Percentiles rank a stretch among this genome's conserved stretches.
phyloP scores from a whole-genome alignment of 92 coral and sea anemone species.

The Muricea muricata region DNA sequence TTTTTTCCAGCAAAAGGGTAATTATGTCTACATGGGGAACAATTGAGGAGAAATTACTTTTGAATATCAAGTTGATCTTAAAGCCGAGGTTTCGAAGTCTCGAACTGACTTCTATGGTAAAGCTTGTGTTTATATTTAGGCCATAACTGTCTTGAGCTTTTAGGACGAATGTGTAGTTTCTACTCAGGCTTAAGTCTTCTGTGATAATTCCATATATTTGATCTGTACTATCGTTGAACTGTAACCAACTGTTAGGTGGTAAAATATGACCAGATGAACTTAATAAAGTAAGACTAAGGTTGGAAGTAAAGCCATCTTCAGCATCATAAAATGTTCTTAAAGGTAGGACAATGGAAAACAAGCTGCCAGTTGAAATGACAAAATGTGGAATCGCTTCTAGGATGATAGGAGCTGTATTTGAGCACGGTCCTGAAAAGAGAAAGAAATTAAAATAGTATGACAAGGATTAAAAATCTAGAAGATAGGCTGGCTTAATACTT shows the following conservation, averaged over 20 bases:
- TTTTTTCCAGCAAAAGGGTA: slow-evolving; percentile 23
- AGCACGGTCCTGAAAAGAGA: slow-evolving; percentile 45
- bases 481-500: too few relatives aligned
- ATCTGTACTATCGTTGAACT: slow-evolving; percentile 37
- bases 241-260: slow-evolving; percentile 50
- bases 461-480: neutral
- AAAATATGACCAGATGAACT: slow-evolving; percentile 6
- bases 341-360: slow-evolving; percentile 30
- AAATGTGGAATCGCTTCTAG: neutral
- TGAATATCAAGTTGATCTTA: slow-evolving; percentile 27
- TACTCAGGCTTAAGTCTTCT: slow-evolving; percentile 24
- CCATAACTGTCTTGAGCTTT: slow-evolving; percentile 44
- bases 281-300: slow-evolving; percentile 20
- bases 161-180: slow-evolving; percentile 37
- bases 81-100: slow-evolving; percentile 26
- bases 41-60: slow-evolving; percentile 41
- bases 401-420: slow-evolving; percentile 42
- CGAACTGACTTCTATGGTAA: slow-evolving; percentile 22
- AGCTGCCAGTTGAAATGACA: slow-evolving; percentile 30
- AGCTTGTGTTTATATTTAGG: slow-evolving; percentile 2
- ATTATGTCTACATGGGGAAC: slow-evolving; percentile 43
- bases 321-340: slow-evolving; percentile 47
- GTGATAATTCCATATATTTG: slow-evolving; percentile 50
- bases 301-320: slow-evolving; percentile 49
- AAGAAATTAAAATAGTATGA: neutral